Evolutionary conservation across 2,113 vertebrate species (phyloP).

Genomic region (Mystacornis crossleyi): DNA sequence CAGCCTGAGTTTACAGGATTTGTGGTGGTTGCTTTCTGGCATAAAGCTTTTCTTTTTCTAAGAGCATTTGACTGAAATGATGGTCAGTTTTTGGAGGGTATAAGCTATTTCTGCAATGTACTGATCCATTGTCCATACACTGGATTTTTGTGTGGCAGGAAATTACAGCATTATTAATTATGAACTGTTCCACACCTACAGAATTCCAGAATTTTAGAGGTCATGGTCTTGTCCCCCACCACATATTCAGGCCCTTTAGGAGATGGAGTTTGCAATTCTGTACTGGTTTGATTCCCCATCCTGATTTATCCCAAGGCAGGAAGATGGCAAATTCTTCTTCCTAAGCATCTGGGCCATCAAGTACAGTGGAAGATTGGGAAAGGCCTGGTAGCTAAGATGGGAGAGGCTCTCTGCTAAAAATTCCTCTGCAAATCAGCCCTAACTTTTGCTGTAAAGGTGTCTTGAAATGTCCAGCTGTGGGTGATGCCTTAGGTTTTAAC

Average conservation of each 20-base stretch:
- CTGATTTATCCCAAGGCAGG: background rate
- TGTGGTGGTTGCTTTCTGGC: background rate
- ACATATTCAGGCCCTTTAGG: background rate
- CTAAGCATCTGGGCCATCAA: background rate
- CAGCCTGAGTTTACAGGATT: background rate
- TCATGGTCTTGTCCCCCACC: background rate
- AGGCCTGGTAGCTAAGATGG: background rate
- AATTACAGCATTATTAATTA: background rate
- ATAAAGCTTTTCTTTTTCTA: background rate
- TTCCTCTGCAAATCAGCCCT: background rate
- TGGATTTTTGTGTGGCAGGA: background rate
- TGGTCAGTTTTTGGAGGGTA: background rate
- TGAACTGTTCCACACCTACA: background rate
- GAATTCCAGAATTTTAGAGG: background rate
- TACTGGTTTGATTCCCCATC: background rate
- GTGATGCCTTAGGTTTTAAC: too few species aligned
- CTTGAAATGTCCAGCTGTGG: background rate
- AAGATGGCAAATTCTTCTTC: background rate
- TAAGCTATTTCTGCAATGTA: background rate
- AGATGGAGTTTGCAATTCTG: background rate
- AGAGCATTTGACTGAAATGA: background rate
- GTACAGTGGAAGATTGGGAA: background rate
- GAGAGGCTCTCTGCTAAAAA: background rate
- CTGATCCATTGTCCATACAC: background rate
- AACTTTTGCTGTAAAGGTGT: background rate